Percentiles rank a stretch among this genome's conserved stretches.
Conservation (phyloP, 2,888 invertebrate species). For the Gymnoscelis rufifasciata region DNA sequence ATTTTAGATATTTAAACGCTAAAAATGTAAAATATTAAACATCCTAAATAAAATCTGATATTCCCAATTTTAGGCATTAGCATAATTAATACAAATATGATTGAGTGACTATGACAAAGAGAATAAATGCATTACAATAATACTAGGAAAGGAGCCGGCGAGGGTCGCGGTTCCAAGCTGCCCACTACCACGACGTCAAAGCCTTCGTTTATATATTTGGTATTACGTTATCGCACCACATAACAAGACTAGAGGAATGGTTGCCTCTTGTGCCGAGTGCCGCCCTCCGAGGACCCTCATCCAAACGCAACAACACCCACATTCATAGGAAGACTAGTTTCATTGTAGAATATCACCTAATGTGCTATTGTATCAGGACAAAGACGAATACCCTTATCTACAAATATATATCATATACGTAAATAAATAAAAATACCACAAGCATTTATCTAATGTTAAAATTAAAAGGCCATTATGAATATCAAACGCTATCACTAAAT, state of each 20-base stretch:
- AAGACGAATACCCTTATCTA: conserved; percentile 49
- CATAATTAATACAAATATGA: conserved; percentile 74
- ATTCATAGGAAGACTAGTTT: conserved; percentile 77
- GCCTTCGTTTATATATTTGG: conserved; percentile 75
- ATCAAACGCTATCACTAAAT: conserved; percentile 65
- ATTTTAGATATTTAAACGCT: conserved; percentile 79
- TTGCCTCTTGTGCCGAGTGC: conserved; percentile 68
- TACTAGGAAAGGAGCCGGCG: conserved; percentile 71
- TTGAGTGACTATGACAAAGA: conserved; percentile 76
- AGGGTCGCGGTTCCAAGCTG: conserved; percentile 65
- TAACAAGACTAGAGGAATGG: conserved; percentile 77
- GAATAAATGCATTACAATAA: conserved; percentile 78
- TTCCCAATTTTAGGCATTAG: conserved; percentile 78
- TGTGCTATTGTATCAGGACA: conserved; percentile 64
- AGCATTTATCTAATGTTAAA: conserved; percentile 69
- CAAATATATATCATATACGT: conserved; percentile 55
- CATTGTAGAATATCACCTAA: conserved; percentile 75
- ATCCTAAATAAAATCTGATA: conserved; percentile 80
- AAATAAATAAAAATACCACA: conserved; percentile 71
- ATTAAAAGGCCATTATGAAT: conserved; percentile 69
- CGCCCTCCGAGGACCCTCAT: conserved; percentile 31
- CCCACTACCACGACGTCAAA: conserved; percentile 68
- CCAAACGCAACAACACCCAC: conserved; percentile 38
- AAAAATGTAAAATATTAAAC: conserved; percentile 79
- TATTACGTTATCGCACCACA: conserved; percentile 76